Evolutionary conservation across 1,140 invertebrate species (phyloP).

Genomic region (Eueides isabella): DNA sequence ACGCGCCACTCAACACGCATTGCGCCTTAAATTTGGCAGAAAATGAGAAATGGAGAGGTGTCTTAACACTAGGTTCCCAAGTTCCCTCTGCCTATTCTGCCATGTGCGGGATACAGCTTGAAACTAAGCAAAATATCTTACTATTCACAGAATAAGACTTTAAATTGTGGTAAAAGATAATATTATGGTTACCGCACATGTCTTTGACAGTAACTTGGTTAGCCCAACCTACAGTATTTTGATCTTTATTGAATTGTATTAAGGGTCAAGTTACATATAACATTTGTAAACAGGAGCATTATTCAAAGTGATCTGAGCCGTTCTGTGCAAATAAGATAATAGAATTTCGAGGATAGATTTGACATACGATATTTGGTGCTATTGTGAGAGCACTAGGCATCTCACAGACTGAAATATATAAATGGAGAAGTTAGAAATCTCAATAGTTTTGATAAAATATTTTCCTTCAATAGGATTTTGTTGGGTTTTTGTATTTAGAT

Average conservation of each 20-base stretch:
- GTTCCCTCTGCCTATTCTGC: too few species aligned
- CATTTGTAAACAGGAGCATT: constrained; percentile 36
- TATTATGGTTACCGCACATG: constrained; percentile 47
- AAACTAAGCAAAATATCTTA: too few species aligned
- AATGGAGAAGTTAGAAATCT: constrained; percentile 14
- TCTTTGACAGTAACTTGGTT: constrained; percentile 57
- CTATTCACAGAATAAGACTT: constrained; percentile 27
- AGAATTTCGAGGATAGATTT: constrained; percentile 54
- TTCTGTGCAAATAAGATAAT: constrained; percentile 63
- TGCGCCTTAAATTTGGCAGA: too few species aligned
- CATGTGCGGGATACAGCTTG: too few species aligned
- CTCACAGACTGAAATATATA: constrained; percentile 32
- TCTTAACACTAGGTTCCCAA: too few species aligned
- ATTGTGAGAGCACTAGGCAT: constrained; percentile 26
- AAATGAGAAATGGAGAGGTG: too few species aligned
- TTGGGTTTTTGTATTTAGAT: neutral
- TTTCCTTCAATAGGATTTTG: constrained; percentile 2
- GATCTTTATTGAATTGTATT: constrained; percentile 25
- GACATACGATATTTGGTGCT: constrained; percentile 46
- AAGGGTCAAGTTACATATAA: constrained; percentile 38
- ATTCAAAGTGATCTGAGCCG: constrained; percentile 50
- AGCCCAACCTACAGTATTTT: constrained; percentile 22
- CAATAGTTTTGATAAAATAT: constrained; percentile 30
- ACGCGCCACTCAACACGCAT: too few species aligned
- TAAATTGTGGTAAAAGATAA: constrained; percentile 37